phyloP scores from a whole-genome alignment of 2,113 vertebrate genomes.

The Atractosteus spatula region DNA sequence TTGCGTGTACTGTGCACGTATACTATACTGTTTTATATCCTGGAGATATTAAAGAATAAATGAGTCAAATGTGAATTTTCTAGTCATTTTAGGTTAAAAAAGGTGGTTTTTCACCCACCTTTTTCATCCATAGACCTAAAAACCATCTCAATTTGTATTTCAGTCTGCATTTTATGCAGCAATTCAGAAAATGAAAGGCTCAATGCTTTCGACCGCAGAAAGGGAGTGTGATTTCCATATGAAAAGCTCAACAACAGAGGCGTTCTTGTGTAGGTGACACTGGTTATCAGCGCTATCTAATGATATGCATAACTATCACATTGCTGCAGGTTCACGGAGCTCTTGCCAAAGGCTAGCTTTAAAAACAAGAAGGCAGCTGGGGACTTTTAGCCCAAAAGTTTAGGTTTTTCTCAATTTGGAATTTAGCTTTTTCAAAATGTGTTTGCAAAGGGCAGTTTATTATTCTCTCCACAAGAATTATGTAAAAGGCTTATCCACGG shows the following conservation, averaged over 20 bases:
- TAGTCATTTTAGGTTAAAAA: neutral
- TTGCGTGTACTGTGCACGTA: no score
- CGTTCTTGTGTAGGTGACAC: conserved; percentile 12
- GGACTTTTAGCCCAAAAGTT: neutral
- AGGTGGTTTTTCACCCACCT: neutral
- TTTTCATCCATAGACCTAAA: neutral
- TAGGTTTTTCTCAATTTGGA: neutral
- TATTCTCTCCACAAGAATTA: no score
- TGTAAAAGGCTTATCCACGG: no score
- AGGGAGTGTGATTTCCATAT: neutral
- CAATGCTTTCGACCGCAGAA: neutral
- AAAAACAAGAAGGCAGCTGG: neutral
- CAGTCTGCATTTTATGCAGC: neutral
- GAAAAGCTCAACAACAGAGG: conserved; percentile 10
- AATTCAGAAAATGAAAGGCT: conserved; percentile 1
- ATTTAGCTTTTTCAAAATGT: no score
- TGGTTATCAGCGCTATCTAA: conserved; percentile 21
- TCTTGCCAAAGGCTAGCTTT: neutral
- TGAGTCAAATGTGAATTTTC: no score
- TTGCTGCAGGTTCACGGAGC: conserved; percentile 6
- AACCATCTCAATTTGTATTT: neutral
- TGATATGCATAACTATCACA: conserved; percentile 8
- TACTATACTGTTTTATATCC: no score
- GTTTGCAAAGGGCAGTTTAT: no score
- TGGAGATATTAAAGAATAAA: no score